phyloP scores from a whole-genome alignment of 2,113 vertebrate species.

The Circaetus cinerascens region DNA sequence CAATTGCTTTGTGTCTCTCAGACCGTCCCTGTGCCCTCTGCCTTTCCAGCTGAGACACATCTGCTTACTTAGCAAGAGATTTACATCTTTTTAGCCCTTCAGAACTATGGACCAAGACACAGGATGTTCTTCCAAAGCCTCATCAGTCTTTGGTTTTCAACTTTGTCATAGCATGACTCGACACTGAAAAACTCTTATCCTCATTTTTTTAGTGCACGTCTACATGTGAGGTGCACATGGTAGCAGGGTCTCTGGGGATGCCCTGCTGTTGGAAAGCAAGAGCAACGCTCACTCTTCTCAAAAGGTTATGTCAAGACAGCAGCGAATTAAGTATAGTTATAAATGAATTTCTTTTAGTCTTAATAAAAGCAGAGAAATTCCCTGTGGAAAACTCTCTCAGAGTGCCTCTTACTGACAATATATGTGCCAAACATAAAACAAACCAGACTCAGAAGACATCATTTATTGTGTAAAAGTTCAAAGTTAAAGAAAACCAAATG shows the following conservation, averaged over 20 bases:
- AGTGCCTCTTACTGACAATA: not conserved
- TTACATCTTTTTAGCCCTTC: not conserved
- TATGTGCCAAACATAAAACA: not conserved
- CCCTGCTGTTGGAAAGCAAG: not conserved
- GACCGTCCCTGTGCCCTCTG: not conserved
- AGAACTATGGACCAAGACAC: not conserved
- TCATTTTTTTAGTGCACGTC: not conserved
- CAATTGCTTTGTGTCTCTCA: not conserved
- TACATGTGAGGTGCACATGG: not conserved
- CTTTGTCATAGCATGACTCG: not conserved
- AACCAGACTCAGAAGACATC: not conserved
- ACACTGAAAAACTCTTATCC: not conserved
- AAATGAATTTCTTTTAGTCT: not conserved
- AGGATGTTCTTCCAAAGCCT: not conserved
- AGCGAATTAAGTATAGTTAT: not conserved
- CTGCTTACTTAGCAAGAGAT: not conserved
- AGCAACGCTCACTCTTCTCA: not conserved
- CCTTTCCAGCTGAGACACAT: not conserved
- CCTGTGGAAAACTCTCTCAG: not conserved
- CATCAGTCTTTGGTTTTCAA: not conserved
- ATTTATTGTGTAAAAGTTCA: not conserved
- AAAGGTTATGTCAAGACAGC: constrained; percentile 6
- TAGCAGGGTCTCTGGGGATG: not conserved
- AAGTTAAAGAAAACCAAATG: not conserved
- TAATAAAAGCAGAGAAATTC: constrained; percentile 9